Evolutionary conservation across 2,797 vertebrate genomes (phyloP).

Genomic region (Pitangus sulphuratus): DNA sequence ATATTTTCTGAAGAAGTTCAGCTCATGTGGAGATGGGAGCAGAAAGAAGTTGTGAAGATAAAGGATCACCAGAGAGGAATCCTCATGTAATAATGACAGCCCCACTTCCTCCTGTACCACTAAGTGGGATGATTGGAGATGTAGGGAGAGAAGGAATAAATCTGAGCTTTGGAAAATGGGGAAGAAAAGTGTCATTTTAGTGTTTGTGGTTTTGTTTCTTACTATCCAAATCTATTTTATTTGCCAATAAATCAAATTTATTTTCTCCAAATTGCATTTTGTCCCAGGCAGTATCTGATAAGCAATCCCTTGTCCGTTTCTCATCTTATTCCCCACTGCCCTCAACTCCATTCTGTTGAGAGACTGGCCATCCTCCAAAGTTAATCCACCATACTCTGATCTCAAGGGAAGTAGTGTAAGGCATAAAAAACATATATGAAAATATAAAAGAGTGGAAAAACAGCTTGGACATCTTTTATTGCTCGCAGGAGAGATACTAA

Average conservation of each 20-base stretch:
- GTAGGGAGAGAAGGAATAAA: background rate
- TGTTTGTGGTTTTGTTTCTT: background rate
- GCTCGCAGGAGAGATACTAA: background rate
- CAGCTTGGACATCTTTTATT: background rate
- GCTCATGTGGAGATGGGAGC: background rate
- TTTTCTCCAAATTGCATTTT: background rate
- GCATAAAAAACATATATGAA: background rate
- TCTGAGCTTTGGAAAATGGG: background rate
- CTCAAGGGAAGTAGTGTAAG: background rate
- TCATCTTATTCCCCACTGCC: background rate
- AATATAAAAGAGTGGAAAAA: background rate
- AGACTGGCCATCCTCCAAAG: background rate
- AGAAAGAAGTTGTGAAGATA: background rate
- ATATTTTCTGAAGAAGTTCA: background rate
- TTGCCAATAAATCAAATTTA: background rate
- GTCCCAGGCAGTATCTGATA: background rate
- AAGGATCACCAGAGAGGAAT: background rate
- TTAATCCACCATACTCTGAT: background rate
- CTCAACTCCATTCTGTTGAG: background rate
- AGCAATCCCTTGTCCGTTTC: background rate
- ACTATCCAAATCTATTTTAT: background rate
- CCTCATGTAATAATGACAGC: rapidly evolving
- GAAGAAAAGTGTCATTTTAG: background rate
- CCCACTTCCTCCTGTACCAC: rapidly evolving
- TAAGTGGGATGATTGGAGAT: rapidly evolving